These are phyloP conservation scores for Sebastes wilsoni DNA, from an alignment of 2,797 vertebrate species.

Conservation along the genomic window DNA sequence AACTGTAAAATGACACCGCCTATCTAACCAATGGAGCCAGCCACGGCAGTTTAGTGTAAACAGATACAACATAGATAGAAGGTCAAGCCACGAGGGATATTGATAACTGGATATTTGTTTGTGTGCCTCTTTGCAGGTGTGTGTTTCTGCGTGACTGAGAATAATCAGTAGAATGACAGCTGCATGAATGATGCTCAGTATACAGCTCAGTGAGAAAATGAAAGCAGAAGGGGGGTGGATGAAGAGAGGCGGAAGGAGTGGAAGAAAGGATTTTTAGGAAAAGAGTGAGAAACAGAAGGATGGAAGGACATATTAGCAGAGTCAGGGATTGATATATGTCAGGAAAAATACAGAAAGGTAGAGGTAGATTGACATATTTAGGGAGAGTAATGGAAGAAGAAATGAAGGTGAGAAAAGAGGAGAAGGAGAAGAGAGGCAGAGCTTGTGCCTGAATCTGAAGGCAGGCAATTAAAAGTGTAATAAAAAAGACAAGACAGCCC, in stretches of 20 bases:
- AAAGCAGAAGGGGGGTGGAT: background rate
- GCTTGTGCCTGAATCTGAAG: conserved; percentile 31
- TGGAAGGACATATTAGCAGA: background rate
- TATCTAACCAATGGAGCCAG: background rate
- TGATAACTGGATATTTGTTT: background rate
- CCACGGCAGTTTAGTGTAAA: background rate
- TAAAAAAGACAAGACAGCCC: conserved; percentile 58
- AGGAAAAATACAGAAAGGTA: background rate
- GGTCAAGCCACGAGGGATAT: background rate
- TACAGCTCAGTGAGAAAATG: conserved; percentile 3
- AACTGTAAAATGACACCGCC: background rate
- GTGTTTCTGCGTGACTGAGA: conserved; percentile 35
- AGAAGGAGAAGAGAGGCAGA: background rate
- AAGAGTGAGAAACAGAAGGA: background rate
- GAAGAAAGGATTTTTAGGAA: background rate
- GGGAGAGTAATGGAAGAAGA: background rate
- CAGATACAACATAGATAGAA: background rate
- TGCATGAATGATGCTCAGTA: conserved; percentile 27
- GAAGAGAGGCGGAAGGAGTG: background rate
- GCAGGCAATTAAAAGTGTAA: conserved; percentile 66
- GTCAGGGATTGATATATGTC: background rate
- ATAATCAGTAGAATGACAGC: conserved; percentile 40
- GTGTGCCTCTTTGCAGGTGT: background rate
- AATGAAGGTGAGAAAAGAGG: background rate
- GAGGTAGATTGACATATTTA: conserved; percentile 15